Base-by-base conservation (phyloP, 2,797 vertebrate genomes). In the Heteromormyrus szaboi region DNA sequence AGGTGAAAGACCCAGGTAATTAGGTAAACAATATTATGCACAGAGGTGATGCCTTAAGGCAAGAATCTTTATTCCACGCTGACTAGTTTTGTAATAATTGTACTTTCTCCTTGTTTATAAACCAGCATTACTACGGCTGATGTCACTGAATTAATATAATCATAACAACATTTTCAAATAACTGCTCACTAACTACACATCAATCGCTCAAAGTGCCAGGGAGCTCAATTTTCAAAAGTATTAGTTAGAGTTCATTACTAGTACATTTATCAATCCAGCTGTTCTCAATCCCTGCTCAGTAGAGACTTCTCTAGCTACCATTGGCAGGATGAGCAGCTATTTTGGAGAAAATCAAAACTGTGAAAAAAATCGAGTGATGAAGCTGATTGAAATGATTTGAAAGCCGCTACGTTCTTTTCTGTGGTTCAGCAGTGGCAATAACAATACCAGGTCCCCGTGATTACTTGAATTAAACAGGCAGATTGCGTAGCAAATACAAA, bases 21-120 rank as follows among this genome's bases (percentile, higher is more conserved):
- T 85, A 85, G n/a, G 48, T 85, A 85, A 29, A 51, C 48, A 85
- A 51, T 85, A 51, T 85, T 29, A 85, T 51, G 7, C 81, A 29
- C 44, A 85, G 48, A 85, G 46, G 48, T 85, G n/a, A 85, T 85
- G 44, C 81, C 81, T 85, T 85, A 25, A 85, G 81, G 81, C 48
- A 85, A 51, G 48, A 51, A 25, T 85, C 81, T 51, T 48, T 51
- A 51, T 51, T 85, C 81, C 81, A 85, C 81, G 22, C 81, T 14
- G 48, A 51, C 81, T 14, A 85, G 22, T 81, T 81, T 81, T 81
- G 17, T 81, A n/a, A 46, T 81, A 81, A 81, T 44, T 41, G 72
- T 79, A 9, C 17, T 79, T n/a, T 81, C 76, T 46, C 76, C 76
- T 81, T 81, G 76, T 46, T 81, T 81, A 81, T 81, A 81, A 81